Base-by-base conservation (phyloP, 1,140 invertebrate species). In the Drosophila nikananu region DNA sequence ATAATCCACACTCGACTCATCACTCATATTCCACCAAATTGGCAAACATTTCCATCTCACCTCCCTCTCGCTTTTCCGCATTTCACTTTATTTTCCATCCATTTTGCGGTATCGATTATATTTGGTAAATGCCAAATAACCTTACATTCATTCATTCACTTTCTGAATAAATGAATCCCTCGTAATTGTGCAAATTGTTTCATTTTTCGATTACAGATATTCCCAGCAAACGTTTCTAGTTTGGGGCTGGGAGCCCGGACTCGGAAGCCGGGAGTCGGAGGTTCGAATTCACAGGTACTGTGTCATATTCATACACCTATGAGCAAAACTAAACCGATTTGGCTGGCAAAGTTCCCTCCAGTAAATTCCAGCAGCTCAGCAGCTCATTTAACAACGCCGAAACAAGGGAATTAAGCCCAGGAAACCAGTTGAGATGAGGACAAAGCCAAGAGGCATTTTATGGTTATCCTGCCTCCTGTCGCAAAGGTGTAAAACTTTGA, bases 361-460 rank as follows among this genome's bases (percentile, higher is more conserved):
- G 41, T n/a, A 44, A 37, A 55, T 67, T 67, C 57, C 75, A 67
- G 25, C 19, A 7, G 75, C n/a, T n/a, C n/a, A n/a, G n/a, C n/a
- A n/a, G 75, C 59, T 57, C 70, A 74, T 59, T 65, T 74, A 74
- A 76, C 70, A 65, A 27, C 59, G 42, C 37, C 19, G 21, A 73
- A 54, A 62, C 57, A 59, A 71, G 57, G 59, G 48, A 52, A 54
- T 66, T 52, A 66, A 66, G n/a, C n/a, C n/a, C n/a, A n/a, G n/a
- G n/a, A n/a, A n/a, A 37, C 19, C 13, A 30, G 2, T 27, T 27
- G 27, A 27, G 27, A 27, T 6, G 27, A 27, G 27, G 27, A 27
- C 27, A 27, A 27, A 27, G 27, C 5, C 27, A 27, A 27, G 27
- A 27, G 27, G 27, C 27, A 27, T 27, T 27, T 27, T 27, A 27